These are phyloP conservation scores for Sebastes vulpes DNA, from an alignment of 2,797 vertebrate species.

Conservation along the genomic window DNA sequence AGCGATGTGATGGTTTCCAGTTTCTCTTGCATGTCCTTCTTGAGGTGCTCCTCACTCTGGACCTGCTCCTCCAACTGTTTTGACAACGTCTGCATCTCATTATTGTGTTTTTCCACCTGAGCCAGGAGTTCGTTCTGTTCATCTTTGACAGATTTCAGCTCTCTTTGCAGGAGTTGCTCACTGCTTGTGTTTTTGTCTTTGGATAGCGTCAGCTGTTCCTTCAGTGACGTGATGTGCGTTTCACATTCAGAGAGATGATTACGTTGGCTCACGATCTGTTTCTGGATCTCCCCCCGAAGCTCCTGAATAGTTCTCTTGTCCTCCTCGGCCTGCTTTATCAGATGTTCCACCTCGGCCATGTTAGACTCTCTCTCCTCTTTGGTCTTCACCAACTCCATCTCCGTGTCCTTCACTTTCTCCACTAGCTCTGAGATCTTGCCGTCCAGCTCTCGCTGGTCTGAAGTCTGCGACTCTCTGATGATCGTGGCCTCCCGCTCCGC, in stretches of 20 bases:
- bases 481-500: slow-evolving; percentile 83
- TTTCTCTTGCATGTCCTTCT: slow-evolving; percentile 78
- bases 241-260: slow-evolving; percentile 86
- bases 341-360: slow-evolving; percentile 80
- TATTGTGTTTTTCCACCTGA: slow-evolving; percentile 81
- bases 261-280: slow-evolving; percentile 69
- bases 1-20: slow-evolving; percentile 79
- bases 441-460: slow-evolving; percentile 86
- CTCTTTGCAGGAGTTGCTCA: slow-evolving; percentile 80
- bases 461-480: slow-evolving; percentile 86
- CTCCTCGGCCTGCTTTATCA: slow-evolving; percentile 83
- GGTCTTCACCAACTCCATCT: slow-evolving; percentile 77
- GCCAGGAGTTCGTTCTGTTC: slow-evolving; percentile 85
- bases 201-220: slow-evolving; percentile 83
- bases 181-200: slow-evolving; percentile 70
- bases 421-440: slow-evolving; percentile 83
- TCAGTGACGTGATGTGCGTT: slow-evolving; percentile 84
- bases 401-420: slow-evolving; percentile 79
- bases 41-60: slow-evolving; percentile 68
- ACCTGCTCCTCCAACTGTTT: slow-evolving; percentile 75
- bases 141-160: slow-evolving; percentile 88
- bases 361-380: slow-evolving; percentile 81
- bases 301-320: slow-evolving; percentile 82
- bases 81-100: slow-evolving; percentile 80
- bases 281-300: slow-evolving; percentile 86